These are phyloP conservation scores for Bradypodion ventrale DNA, from an alignment of 2,797 vertebrate species.

Conservation along the genomic window DNA sequence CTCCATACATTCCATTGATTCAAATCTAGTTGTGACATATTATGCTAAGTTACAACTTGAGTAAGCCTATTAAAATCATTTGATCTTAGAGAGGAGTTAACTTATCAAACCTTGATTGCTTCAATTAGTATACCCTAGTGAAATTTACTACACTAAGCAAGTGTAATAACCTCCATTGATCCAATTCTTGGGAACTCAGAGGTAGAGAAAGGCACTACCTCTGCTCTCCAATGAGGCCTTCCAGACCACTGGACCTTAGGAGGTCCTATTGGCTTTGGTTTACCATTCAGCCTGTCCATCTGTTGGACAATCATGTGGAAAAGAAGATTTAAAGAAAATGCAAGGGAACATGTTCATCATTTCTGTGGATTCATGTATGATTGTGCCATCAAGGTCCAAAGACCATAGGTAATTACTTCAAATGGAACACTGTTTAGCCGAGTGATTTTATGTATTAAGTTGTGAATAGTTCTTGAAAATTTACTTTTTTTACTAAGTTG, in stretches of 20 bases:
- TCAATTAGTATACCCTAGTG: too few species aligned
- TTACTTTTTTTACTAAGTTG: too few species aligned
- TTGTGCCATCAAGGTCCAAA: not conserved
- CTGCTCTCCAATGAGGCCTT: slow-evolving; percentile 53
- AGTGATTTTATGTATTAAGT: not conserved
- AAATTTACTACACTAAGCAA: not conserved
- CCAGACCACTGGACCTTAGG: slow-evolving; percentile 49
- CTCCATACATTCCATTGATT: too few species aligned
- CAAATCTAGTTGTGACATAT: too few species aligned
- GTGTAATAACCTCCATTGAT: slow-evolving; percentile 69
- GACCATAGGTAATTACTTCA: not conserved
- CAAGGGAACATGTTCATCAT: too few species aligned
- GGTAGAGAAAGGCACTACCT: slow-evolving; percentile 59
- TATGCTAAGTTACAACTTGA: too few species aligned
- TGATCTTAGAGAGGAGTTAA: too few species aligned
- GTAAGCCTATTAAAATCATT: too few species aligned
- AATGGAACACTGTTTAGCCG: not conserved
- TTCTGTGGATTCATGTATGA: not conserved
- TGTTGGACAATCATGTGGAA: not conserved
- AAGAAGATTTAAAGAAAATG: not conserved
- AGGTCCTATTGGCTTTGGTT: slow-evolving; percentile 56
- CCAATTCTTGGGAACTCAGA: slow-evolving; percentile 49
- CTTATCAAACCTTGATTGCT: too few species aligned
- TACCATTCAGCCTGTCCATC: slow-evolving; percentile 43
- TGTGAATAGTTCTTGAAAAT: not conserved